A percentile compares a stretch with the other conserved stretches of the same genome.
Evolutionary conservation across 2,797 vertebrate genomes (phyloP).

Genomic region (Mus caroli): DNA sequence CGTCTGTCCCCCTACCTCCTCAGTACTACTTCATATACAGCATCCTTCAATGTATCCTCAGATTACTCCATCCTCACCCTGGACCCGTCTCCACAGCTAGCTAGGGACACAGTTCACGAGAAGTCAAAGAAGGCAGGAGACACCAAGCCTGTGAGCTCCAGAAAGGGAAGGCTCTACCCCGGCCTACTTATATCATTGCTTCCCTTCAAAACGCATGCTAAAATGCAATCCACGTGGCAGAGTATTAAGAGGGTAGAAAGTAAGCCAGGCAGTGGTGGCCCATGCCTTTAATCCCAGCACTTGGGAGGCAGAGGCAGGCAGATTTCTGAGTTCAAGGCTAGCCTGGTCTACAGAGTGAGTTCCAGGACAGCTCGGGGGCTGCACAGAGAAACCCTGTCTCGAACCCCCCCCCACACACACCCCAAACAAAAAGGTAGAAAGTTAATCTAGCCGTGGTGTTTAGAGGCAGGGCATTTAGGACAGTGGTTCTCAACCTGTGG

Average conservation of each 20-base stretch:
- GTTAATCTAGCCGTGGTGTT: background rate
- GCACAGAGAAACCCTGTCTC: too few relatives aligned
- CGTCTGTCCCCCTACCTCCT: background rate
- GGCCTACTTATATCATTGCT: background rate
- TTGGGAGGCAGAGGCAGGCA: too few relatives aligned
- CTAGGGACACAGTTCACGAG: background rate
- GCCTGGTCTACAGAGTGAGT: too few relatives aligned
- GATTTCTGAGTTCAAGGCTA: too few relatives aligned
- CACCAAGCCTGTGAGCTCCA: background rate
- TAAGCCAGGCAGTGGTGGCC: too few relatives aligned
- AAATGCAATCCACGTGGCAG: background rate
- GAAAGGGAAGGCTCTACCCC: background rate
- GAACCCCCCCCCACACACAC: too few relatives aligned
- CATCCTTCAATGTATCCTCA: background rate
- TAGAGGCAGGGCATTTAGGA: background rate
- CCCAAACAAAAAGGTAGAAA: background rate
- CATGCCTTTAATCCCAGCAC: too few relatives aligned
- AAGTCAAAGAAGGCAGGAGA: background rate
- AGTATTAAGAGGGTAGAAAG: background rate
- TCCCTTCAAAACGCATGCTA: background rate
- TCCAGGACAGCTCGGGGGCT: too few relatives aligned
- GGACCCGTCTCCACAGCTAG: too few relatives aligned
- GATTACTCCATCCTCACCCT: background rate
- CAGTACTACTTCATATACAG: background rate
- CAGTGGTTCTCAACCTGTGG: background rate